Evolutionary conservation across 1,140 invertebrate species (phyloP), one percentile per base, ranked within the genome.

Genomic region (Lutraria rhynchaena): DNA sequence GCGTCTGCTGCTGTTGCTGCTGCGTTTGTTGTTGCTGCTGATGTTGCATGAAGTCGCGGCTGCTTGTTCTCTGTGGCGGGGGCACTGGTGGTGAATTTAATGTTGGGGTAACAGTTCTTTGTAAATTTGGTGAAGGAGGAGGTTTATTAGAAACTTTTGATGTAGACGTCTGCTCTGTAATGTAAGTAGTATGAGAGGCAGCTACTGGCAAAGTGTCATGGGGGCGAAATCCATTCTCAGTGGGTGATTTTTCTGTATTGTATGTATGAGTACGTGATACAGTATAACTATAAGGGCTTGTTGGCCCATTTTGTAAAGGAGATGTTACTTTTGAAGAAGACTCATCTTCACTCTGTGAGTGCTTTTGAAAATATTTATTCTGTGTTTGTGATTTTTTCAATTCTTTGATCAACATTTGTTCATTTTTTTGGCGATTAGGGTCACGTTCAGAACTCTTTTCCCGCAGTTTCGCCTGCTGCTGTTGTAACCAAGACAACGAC

Each of bases 51-150:
- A 92, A 88, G 74, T 88, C 88, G 67, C 91, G 92, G 82, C 92
- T 89, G 33, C 87, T 89, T 71, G 92, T 87, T 46, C 85, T 87
- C 76, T 94, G 93, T 76, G 95, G 92, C 1, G 82, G 74, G 4
- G 81, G 71, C 33, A 94, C 89, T 27, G 94, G 94, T 81, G 94
- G 94, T 83, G 94, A 93, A 53, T 44, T 61, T 15, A 61, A 24
- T 37, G 70, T 51, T 29, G 94, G 94, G 3, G 93, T 93, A 4
- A 94, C 93, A 9, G 85, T 83, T 67, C 89, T 87, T 74, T 85
- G 85, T 77, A 87, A 71, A 31, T 82, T 88, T 19, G 87, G 86
- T 9, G 88, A 88, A 31, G 85, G 89, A 69, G 85, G 89, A 37
- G 83, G 90, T 83, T 87, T 91, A 83, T 85, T 89, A 37, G 83